Base-by-base conservation (phyloP, 1,140 invertebrate genomes). In the Octopus sinensis region DNA sequence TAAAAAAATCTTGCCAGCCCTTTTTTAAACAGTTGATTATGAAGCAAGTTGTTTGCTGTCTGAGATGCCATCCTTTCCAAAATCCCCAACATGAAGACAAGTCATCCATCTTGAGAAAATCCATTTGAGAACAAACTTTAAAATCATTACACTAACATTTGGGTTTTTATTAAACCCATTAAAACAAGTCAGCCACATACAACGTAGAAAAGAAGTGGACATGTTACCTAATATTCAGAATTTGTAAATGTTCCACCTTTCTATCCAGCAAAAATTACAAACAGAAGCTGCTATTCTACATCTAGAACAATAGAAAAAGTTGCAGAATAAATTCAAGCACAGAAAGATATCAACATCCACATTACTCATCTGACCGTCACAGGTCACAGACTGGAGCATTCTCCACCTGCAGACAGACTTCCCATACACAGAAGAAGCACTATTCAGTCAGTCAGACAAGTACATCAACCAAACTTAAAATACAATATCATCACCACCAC, bases 391-490 rank as follows among this genome's bases (percentile, higher is more conserved):
- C 68, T n/a, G 68, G 17, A 73, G 56, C 17, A 62, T 62, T 62
- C 56, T 62, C 56, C 56, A 73, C 68, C 68, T 73, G 68, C 68
- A 73, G 68, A 73, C 68, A 12, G 9, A 12, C 68, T 73, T 23
- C 13, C 68, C 68, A 73, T n/a, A 73, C 68, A 73, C 68, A 73
- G 68, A 17, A 17, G 68, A 73, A 73, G 68, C 68, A 73, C 68
- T 6, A 17, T 73, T 73, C 68, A 73, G 68, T 73, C 68, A 73
- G 68, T n/a, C 68, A 71, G 68, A 71, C 68, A 73, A 73, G 68
- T 73, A 73, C 68, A 73, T 12, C 68, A 73, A 73, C 13, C 9
- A 13, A 73, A 73, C 56, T 62, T 17, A 12, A 12, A 62, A 9
- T 12, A 73, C 68, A 10, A 73, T 73, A 73, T 23, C 13, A 73